Conservation (phyloP, 2,113 vertebrate species). For the Synchiropus splendidus region DNA sequence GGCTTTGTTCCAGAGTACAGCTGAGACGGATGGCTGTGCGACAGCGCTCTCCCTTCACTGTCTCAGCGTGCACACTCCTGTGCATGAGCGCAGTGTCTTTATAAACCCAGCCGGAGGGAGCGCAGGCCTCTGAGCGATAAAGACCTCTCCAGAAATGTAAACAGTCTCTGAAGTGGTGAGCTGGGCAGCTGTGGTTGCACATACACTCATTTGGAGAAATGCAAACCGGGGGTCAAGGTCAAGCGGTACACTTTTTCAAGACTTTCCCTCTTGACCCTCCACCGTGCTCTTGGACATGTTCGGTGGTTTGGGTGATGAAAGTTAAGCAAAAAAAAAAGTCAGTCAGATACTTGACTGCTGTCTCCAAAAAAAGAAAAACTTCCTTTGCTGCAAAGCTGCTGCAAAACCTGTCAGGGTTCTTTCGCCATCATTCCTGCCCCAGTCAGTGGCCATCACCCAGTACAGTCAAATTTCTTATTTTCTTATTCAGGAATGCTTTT, state of each 20-base stretch:
- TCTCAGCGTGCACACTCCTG: slow-evolving; percentile 41
- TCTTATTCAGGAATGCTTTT: no score
- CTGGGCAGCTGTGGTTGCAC: slow-evolving; percentile 60
- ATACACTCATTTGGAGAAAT: slow-evolving; percentile 58
- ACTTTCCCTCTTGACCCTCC: slow-evolving; percentile 66
- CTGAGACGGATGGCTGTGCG: slow-evolving; percentile 64
- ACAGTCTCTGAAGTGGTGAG: slow-evolving; percentile 69
- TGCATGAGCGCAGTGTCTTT: slow-evolving; percentile 43
- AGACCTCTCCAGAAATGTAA: slow-evolving; percentile 72
- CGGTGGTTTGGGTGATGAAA: slow-evolving; percentile 22
- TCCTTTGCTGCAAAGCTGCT: no score
- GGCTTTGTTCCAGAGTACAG: slow-evolving; percentile 32
- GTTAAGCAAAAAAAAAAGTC: no score
- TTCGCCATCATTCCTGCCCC: no score
- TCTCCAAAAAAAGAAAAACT: no score
- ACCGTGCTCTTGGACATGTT: slow-evolving; percentile 22
- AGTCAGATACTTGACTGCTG: no score
- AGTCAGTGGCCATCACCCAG: no score
- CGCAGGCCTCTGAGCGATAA: slow-evolving; percentile 65
- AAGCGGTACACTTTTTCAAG: slow-evolving; percentile 64
- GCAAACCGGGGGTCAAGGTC: slow-evolving; percentile 67
- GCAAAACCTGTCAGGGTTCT: no score
- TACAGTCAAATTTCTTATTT: no score
- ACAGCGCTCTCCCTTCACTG: slow-evolving; percentile 61
- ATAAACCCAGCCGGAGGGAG: slow-evolving; percentile 67